A percentile compares a stretch with the other conserved stretches of the same genome.
These are phyloP conservation scores for Boloria selene DNA, from an alignment of 2,888 invertebrate species.

Conservation along the genomic window DNA sequence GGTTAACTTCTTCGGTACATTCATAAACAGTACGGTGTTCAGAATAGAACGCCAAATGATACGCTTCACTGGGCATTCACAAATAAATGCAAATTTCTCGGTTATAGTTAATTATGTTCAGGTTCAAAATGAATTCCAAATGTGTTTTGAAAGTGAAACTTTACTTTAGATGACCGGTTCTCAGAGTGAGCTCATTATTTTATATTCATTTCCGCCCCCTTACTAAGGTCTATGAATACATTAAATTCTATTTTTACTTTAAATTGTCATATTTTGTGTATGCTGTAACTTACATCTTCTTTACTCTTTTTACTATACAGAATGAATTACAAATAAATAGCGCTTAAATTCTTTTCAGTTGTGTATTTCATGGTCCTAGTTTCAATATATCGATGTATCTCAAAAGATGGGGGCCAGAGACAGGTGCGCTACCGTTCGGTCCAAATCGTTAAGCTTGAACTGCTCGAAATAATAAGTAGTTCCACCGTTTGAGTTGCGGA, in stretches of 20 bases:
- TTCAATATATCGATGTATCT: constrained; percentile 26
- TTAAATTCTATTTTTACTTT: constrained; percentile 10
- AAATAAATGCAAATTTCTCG: constrained; percentile 40
- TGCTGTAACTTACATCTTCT: background rate
- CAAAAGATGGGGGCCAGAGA: constrained; percentile 40
- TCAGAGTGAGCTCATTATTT: constrained; percentile 12
- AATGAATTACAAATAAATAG: constrained; percentile 9
- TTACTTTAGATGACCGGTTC: constrained; percentile 27
- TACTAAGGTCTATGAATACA: constrained; percentile 13
- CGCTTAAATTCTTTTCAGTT: constrained; percentile 18
- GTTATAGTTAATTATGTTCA: constrained; percentile 34
- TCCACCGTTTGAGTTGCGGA: constrained; percentile 75
- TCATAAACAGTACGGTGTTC: constrained; percentile 27
- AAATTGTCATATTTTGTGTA: background rate
- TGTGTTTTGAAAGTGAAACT: constrained; percentile 36
- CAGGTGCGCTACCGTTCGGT: constrained; percentile 65
- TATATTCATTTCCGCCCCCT: constrained; percentile 18
- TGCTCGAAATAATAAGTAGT: constrained; percentile 80
- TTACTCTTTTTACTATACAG: background rate
- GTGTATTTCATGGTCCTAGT: constrained; percentile 16
- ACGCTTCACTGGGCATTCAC: constrained; percentile 27
- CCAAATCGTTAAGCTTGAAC: constrained; percentile 75
- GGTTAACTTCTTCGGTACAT: constrained; percentile 33
- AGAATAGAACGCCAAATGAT: constrained; percentile 23
- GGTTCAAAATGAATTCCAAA: constrained; percentile 32